Evolutionary conservation across 1,140 invertebrate genomes (phyloP), one percentile per base, ranked within the genome.

Genomic region (Drosophila repleta): DNA sequence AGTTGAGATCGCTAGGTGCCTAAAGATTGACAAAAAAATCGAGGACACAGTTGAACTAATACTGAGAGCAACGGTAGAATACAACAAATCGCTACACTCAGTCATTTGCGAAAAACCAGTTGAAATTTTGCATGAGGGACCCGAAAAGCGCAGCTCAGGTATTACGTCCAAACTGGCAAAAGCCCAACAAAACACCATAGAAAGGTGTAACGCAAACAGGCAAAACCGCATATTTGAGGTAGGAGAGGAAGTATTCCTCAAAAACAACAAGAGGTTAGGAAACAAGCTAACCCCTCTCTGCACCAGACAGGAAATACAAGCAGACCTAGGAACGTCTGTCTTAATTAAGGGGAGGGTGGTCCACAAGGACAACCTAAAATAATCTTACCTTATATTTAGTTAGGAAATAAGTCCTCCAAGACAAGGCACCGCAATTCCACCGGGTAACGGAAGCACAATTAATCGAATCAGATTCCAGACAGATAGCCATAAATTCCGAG

Each of bases 41-140:
- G 21, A 53, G 21, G 55, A 74, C 10, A 77, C 60, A 11, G 20
- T 49, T 8, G 57, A 74, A n/a, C 35, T 73, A 10, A 64, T 67
- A 21, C 29, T 76, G 37, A 32, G 6, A 32, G 32, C 32, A 32
- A 32, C 32, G 7, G 6, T 32, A 32, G 32, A 32, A 32, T 32
- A 32, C 32, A 32, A 32, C 7, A 32, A 32, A 32, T 32, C 32
- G 32, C 32, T 32, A 32, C 32, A 32, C 32, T 32, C 32, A 6
- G 32, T 32, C 32, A 32, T 32, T 32, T 32, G 32, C 32, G 32
- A 32, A 32, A 32, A 32, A 32, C 32, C 32, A 32, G 32, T 32
- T 32, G 32, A 32, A 32, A 32, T 32, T 32, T 6, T 32, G 3
- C 32, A 32, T 32, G 32, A 32, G 32, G 32, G 32, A 32, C 3